Conservation (phyloP, 1,140 invertebrate species). For the Aphelinus certus region DNA sequence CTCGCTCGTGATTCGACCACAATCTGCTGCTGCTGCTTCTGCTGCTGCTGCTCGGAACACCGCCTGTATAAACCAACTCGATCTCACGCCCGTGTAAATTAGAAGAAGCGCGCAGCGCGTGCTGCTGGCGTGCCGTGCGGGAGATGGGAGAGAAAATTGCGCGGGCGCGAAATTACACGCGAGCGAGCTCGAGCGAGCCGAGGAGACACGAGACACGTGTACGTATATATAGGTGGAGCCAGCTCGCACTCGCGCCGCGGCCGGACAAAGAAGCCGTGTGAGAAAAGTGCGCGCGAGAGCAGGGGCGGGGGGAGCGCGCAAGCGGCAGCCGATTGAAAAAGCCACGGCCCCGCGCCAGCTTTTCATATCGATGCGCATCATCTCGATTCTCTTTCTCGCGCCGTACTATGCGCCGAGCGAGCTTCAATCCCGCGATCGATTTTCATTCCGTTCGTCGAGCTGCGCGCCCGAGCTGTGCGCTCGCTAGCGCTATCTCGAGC, state of each 20-base stretch:
- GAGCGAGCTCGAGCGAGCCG: slow-evolving; percentile 54
- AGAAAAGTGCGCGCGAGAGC: slow-evolving; percentile 40
- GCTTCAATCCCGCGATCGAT: slow-evolving; percentile 54
- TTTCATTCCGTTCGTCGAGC: slow-evolving; percentile 63
- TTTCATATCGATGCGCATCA: slow-evolving; percentile 65
- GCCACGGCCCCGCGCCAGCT: slow-evolving; percentile 59
- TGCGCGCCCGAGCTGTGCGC: slow-evolving; percentile 26
- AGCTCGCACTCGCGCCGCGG: slow-evolving; percentile 31
- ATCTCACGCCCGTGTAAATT: slow-evolving; percentile 29
- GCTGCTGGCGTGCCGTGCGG: slow-evolving; percentile 16
- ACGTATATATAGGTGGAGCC: slow-evolving; percentile 38
- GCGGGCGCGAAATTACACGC: slow-evolving; percentile 57
- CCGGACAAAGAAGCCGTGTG: slow-evolving; percentile 10
- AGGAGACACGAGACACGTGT: slow-evolving; percentile 37
- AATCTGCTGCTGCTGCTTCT: no score
- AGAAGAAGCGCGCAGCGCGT: background rate
- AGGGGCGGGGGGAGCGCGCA: slow-evolving; percentile 10
- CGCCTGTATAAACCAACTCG: slow-evolving; percentile 23
- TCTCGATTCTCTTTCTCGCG: slow-evolving; percentile 52
- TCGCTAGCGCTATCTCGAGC: no score
- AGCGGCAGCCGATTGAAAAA: slow-evolving; percentile 29
- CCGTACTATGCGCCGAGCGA: no score
- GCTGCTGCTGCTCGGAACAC: background rate
- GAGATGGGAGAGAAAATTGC: slow-evolving; percentile 63
- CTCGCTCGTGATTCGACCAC: no score